Base-by-base conservation (phyloP, 2,113 vertebrate species). In the Micronycteris hirsuta region DNA sequence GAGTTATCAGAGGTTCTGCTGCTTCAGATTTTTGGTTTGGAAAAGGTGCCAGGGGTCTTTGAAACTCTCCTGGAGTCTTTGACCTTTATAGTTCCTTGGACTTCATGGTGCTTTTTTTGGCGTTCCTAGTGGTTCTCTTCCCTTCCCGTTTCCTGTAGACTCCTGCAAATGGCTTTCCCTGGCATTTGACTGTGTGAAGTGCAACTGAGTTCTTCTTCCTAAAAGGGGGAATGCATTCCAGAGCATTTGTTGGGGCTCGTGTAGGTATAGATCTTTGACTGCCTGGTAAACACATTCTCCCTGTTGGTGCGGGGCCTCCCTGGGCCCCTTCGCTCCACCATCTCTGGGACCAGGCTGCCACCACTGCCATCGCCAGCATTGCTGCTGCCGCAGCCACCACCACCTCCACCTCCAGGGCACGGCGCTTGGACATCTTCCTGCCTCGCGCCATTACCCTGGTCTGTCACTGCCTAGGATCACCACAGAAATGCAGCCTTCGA, bases 151-250 rank as follows among this genome's bases (percentile, higher is more conserved):
- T 98, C 96, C 98, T 99, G 97, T 97, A 98, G 41, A 95, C 84
- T 54, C 99, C 98, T 4, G 96, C 89, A 95, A 97, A 97, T 90
- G 97, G 95, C 94, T 98, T 98, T 89, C 98, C 98, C 52, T 98
- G 98, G 96, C 98, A 98, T 96, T 99, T 99, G 92, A 98, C 98
- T 73, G 99, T 99, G 82, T 99, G 98, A 97, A 98, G 98, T 80
- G 98, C 95, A 84, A 98, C 98, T 63, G 99, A 99, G 96, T 98
- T 99, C 95, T 99, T 99, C 99, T 89, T 99, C 99, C 86, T 99
- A 98, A 81, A 99, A 98, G 0, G 99, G 99, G 26, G 99, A 98
- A 65, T 99, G 98, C 80, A 98, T 95, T 97, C 98, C 97, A 96
- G 98, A 94, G 94, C 97, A 95, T 98, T 99, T 99, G 96, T 91